Evolutionary conservation across 2,113 vertebrate species (phyloP).

Genomic region (Pachyramphus minor): DNA sequence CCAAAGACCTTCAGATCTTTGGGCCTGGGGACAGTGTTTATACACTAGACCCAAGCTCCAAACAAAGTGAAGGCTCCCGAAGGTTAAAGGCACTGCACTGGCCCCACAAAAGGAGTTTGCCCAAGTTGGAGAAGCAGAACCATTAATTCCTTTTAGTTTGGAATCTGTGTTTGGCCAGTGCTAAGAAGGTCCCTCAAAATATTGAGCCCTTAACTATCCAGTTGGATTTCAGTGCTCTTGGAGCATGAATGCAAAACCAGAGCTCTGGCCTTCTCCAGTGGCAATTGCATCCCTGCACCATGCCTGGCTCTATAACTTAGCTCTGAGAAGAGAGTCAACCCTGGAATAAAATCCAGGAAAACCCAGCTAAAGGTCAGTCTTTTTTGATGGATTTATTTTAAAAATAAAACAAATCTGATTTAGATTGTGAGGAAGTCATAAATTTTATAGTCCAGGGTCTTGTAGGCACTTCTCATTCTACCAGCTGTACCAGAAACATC

Average conservation of each 20-base stretch:
- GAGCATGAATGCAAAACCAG: rapidly evolving
- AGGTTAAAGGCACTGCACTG: neutral
- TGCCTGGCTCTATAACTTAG: rapidly evolving
- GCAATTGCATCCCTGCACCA: neutral
- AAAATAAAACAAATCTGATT: neutral
- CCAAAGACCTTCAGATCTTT: neutral
- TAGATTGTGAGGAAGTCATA: neutral
- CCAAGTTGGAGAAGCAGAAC: neutral
- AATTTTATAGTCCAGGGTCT: neutral
- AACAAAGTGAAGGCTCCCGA: neutral
- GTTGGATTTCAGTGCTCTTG: neutral
- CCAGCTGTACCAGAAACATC: neutral
- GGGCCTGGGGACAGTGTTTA: neutral
- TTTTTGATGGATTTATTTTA: neutral
- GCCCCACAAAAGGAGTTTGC: neutral
- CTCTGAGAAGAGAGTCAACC: neutral
- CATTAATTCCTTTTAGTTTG: neutral
- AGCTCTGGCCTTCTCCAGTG: neutral
- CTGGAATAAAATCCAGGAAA: neutral
- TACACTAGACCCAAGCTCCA: neutral
- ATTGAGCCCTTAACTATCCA: neutral
- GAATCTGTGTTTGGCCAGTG: neutral
- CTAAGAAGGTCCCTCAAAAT: neutral
- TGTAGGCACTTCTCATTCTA: neutral
- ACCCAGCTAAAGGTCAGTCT: neutral